These are phyloP conservation scores for Ramazzottius varieornatus DNA, from an alignment of 2,888 invertebrate genomes.

Conservation along the genomic window DNA sequence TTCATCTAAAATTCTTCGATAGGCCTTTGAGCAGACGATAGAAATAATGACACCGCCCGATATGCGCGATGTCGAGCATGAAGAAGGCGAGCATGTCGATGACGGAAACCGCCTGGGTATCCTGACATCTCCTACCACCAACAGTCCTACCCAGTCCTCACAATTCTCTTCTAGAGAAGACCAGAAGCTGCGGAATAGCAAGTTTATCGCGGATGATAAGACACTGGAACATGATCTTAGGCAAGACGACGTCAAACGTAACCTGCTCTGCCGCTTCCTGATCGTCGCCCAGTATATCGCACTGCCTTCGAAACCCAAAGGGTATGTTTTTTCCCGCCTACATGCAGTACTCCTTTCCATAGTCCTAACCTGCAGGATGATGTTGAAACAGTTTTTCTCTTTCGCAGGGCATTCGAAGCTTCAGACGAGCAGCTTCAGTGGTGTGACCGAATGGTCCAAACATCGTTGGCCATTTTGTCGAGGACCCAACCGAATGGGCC, in stretches of 20 bases:
- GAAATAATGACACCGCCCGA: not conserved
- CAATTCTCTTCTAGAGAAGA: not conserved
- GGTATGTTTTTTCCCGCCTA: too few species aligned
- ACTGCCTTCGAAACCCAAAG: not conserved
- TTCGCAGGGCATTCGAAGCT: not conserved
- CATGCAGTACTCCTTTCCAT: too few species aligned
- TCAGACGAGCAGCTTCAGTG: not conserved
- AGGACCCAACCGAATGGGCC: not conserved
- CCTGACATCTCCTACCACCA: not conserved
- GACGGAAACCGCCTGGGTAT: not conserved
- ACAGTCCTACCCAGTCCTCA: not conserved
- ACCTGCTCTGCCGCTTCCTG: not conserved
- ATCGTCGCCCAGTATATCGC: not conserved
- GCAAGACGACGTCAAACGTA: not conserved
- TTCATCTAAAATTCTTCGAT: not conserved
- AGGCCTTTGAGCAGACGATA: not conserved
- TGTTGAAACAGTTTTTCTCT: not conserved
- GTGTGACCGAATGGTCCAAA: not conserved
- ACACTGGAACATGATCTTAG: not conserved
- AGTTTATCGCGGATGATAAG: not conserved
- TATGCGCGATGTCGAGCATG: not conserved
- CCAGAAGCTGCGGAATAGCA: not conserved
- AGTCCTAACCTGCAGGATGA: not conserved
- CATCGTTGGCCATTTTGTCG: not conserved
- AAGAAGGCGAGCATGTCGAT: not conserved